phyloP scores from a whole-genome alignment of 2,797 vertebrate species.

The Typhlichthys subterraneus region DNA sequence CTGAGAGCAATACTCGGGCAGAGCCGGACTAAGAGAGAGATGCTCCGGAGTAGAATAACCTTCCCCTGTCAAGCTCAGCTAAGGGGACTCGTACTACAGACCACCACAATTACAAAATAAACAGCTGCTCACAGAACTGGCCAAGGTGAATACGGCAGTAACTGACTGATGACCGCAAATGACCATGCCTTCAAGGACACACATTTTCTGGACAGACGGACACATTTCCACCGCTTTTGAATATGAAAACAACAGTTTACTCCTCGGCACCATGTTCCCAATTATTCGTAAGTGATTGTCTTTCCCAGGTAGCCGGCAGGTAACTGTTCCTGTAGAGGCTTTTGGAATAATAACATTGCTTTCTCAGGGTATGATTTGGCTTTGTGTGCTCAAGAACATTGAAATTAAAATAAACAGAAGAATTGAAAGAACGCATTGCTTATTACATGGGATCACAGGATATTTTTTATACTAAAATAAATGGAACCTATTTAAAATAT shows the following conservation, averaged over 20 bases:
- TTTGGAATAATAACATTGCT: slow-evolving; percentile 59
- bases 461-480: not conserved
- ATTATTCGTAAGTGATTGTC: slow-evolving; percentile 74
- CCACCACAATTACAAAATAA: too few species aligned
- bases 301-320: slow-evolving; percentile 50
- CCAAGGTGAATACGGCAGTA: slow-evolving; percentile 14
- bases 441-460: slow-evolving; percentile 7
- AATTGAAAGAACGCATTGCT: too few species aligned
- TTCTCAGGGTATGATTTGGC: slow-evolving; percentile 37
- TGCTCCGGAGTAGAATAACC: too few species aligned
- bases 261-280: slow-evolving; percentile 72
- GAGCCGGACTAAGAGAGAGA: too few species aligned
- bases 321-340: slow-evolving; percentile 58
- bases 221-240: slow-evolving; percentile 26
- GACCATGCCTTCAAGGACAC: slow-evolving; percentile 29
- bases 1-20: too few species aligned
- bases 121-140: too few species aligned
- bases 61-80: too few species aligned
- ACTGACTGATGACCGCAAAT: slow-evolving; percentile 27
- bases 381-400: slow-evolving; percentile 28
- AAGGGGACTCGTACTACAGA: too few species aligned
- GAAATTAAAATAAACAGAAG: slow-evolving; percentile 21
- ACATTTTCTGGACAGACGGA: slow-evolving; percentile 9
- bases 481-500: too few species aligned
- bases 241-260: slow-evolving; percentile 65